Evolutionary conservation across 2,113 vertebrate species (phyloP), one percentile per base, ranked within the genome.

Genomic region (Probosciger aterrimus): DNA sequence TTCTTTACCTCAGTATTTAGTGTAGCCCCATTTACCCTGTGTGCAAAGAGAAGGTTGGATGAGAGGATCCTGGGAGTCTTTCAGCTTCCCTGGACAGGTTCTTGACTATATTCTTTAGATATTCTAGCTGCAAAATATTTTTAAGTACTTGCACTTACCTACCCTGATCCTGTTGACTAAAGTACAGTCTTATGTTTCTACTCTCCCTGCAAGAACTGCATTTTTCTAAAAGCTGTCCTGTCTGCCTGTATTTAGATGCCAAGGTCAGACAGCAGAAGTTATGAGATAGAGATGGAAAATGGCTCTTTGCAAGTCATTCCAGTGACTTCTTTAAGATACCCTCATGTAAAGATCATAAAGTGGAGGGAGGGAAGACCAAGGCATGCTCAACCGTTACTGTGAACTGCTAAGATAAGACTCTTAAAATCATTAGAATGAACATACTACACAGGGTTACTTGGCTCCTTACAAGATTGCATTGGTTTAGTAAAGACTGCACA

Each of bases 171-270:
- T 22, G 2, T 24, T 90, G 10, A 41, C 16, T 47, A 14, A 62
- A 67, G 18, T 67, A 39, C 3, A 41, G 10, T 30, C 28, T 12
- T 27, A 3, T 31, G 23, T 31, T n/a, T 93, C 35, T 49, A 44
- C 44, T 11, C 3, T 20, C 16, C 20, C 3, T 0, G 1, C 44
- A 68, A 25, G 24, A 86, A 6, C 14, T 71, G 11, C 2, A 6
- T 46, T 89, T 93, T 82, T 76, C 41, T 82, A 67, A 88, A 70
- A 8, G 6, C 5, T 44, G 7, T 67, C 19, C 14, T 27, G 3
- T 44, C 44, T 67, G 35, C 19, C 14, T 39, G 1, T 14, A 9
- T 24, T 60, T 50, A 59, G 19, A 35, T n/a, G 28, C 5, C 18
- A 69, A 76, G 30, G 39, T 70, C 47, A 87, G 33, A 19, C 1